Base-by-base conservation (phyloP, 2,113 vertebrate species). In the Oreochromis niloticus region DNA sequence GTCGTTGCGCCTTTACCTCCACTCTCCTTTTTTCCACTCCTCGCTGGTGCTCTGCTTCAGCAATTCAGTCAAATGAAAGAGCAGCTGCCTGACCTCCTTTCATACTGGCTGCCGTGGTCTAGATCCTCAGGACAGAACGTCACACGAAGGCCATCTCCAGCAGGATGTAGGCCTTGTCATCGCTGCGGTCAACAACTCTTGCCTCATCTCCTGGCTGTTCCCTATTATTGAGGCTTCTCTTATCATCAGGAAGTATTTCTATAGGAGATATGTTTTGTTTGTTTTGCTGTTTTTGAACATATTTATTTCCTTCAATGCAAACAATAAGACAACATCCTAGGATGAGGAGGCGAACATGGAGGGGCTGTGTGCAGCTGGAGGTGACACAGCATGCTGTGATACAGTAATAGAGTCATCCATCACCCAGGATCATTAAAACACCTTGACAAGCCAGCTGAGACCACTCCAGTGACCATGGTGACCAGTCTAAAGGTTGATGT, bases 371-470 rank as follows among this genome's bases (percentile, higher is more conserved):
- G 90, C 95, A 95, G 94, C 95, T 95, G 95, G 91, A 92, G 91
- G 94, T 95, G 93, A 94, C 93, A 91, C 93, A 93, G 93, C 94
- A 95, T 85, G 89, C 85, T 86, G 91, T 7, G 83, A 89, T 93
- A 94, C 91, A 94, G 93, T 95, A 96, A 96, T 95, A 89, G 95
- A 95, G 90, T 93, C 94, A 96, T 96, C 91, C 86, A 96, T 97
- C 96, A 96, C 90, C 93, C 71, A 73, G 86, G 68, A 55, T 93
- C 91, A 94, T 94, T 94, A 94, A 93, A 95, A 93, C 94, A 93
- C 89, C 90, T 84, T 92, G 93, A 95, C 93, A 96, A 89, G 88
- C 91, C 93, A 92, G 92, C 94, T 90, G 94, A 95, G 94, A 92
- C 90, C 89, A 90, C 85, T 89, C 79, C 82, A 89, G 92, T 92